Percentiles rank a stretch among this genome's conserved stretches.
These are phyloP conservation scores for Pomacea maculata DNA, from an alignment of 1,140 invertebrate genomes.

Conservation along the genomic window DNA sequence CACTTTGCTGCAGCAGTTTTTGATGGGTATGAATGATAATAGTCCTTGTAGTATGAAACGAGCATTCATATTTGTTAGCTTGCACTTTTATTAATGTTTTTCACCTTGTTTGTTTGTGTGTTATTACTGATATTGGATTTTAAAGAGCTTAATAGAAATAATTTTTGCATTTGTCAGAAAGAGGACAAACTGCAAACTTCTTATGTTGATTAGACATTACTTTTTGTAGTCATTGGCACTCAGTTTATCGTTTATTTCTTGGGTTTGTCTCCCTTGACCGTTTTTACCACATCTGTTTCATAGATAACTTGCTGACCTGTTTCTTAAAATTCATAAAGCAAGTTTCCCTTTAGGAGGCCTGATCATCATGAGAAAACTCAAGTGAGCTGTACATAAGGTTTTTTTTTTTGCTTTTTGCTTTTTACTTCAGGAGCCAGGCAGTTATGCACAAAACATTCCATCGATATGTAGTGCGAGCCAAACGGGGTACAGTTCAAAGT, in stretches of 20 bases:
- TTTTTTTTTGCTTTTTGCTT: background rate
- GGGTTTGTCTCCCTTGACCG: background rate
- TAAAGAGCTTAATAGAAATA: too few relatives aligned
- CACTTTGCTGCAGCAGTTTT: constrained; percentile 88
- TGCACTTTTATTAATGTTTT: background rate
- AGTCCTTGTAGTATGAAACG: too few relatives aligned
- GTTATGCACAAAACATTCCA: constrained; percentile 88
- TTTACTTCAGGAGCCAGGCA: constrained; percentile 66
- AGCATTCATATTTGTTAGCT: background rate
- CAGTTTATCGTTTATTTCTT: background rate
- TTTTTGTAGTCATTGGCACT: background rate
- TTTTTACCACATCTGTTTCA: background rate
- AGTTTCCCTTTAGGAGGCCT: background rate
- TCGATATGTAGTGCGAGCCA: constrained; percentile 84
- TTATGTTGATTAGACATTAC: background rate
- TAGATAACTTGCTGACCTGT: background rate
- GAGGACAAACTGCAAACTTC: too few relatives aligned
- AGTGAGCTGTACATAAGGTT: background rate
- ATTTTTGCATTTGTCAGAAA: too few relatives aligned
- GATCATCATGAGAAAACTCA: background rate
- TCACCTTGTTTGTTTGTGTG: background rate
- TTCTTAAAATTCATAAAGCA: background rate
- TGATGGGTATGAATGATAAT: constrained; percentile 68
- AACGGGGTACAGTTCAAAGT: constrained; percentile 83
- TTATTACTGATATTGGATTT: background rate